Percentiles rank a stretch among this genome's conserved stretches.
Conservation (phyloP, 2,113 vertebrate genomes). For the Salminus brasiliensis region DNA sequence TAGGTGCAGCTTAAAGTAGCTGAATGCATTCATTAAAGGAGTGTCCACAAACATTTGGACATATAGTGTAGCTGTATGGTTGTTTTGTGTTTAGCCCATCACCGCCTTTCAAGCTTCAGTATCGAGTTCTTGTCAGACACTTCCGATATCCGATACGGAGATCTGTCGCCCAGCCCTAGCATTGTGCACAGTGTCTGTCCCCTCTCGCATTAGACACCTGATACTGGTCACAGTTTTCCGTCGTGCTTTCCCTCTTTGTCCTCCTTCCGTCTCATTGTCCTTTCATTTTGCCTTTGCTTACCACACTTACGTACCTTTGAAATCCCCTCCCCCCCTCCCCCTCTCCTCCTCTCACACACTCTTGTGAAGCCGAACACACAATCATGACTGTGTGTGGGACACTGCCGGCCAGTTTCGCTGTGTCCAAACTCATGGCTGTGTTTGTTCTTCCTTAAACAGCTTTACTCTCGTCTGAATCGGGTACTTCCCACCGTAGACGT, state of each 20-base stretch:
- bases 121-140: not conserved
- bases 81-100: too few relatives aligned
- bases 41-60: too few relatives aligned
- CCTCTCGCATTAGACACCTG: slow-evolving; percentile 13
- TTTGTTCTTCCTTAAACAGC: slow-evolving; percentile 40
- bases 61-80: too few relatives aligned
- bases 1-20: too few relatives aligned
- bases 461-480: slow-evolving; percentile 37
- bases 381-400: slow-evolving; percentile 36
- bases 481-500: slow-evolving; percentile 16
- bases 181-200: slow-evolving; percentile 26
- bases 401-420: slow-evolving; percentile 17
- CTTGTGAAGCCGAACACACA: slow-evolving; percentile 40
- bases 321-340: slow-evolving; percentile 37
- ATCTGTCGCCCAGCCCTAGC: not conserved
- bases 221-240: slow-evolving; percentile 37
- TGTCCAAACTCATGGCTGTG: slow-evolving; percentile 41
- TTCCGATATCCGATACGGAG: not conserved
- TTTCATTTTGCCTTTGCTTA: slow-evolving; percentile 33
- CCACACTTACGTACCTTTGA: slow-evolving; percentile 15
- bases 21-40: too few relatives aligned
- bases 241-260: slow-evolving; percentile 37
- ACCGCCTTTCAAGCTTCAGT: too few relatives aligned
- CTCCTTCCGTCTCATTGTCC: not conserved
- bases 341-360: slow-evolving; percentile 46